A percentile compares a stretch with the other conserved stretches of the same genome.
These are phyloP conservation scores for Lasioglossum pauxillum DNA, from an alignment of 2,888 invertebrate genomes.

Conservation along the genomic window DNA sequence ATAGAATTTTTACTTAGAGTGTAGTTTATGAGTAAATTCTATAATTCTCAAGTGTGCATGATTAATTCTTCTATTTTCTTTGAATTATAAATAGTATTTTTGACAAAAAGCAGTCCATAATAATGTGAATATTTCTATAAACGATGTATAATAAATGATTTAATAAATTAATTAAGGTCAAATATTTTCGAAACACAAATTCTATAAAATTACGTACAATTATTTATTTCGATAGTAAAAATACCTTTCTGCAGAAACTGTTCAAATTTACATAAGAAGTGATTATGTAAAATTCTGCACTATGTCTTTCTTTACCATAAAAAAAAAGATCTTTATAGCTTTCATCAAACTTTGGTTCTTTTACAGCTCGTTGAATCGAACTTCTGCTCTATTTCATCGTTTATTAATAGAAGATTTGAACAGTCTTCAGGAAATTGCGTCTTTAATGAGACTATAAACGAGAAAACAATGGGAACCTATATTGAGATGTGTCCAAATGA, in stretches of 20 bases:
- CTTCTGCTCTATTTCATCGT: neutral
- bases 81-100: neutral
- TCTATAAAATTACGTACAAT: neutral
- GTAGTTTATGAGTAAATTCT: no score
- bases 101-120: neutral
- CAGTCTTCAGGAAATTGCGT: neutral
- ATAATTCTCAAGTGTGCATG: no score
- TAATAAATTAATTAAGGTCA: neutral
- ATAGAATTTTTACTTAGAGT: no score
- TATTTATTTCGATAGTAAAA: neutral
- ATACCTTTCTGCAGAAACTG: neutral
- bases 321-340: neutral
- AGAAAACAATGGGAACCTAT: neutral
- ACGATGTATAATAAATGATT: no score
- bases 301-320: neutral
- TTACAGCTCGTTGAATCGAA: neutral
- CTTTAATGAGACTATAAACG: slow-evolving; percentile 3
- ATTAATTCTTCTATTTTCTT: neutral
- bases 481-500: neutral
- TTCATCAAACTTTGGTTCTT: neutral
- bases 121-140: neutral
- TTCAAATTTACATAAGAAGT: neutral
- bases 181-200: neutral
- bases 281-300: neutral
- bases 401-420: neutral